Conservation (phyloP, 2,888 invertebrate species). For the Diarsia mendica region DNA sequence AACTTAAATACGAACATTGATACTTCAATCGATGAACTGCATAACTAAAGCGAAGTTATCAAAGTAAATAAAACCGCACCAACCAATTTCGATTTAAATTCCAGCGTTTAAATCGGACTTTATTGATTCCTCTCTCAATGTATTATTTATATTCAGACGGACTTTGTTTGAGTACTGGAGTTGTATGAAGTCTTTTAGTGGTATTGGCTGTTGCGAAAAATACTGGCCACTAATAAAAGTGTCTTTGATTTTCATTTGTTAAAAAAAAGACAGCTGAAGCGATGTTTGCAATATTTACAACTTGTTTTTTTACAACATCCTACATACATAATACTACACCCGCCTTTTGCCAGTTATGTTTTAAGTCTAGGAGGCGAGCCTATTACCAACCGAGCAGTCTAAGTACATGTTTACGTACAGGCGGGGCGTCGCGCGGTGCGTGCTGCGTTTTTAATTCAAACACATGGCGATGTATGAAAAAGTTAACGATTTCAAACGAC, state of each 20-base stretch:
- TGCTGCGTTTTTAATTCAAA: too few species aligned
- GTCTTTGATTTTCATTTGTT: neutral
- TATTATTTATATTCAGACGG: constrained; percentile 3
- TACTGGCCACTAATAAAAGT: neutral
- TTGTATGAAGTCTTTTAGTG: neutral
- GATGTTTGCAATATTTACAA: too few species aligned
- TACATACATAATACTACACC: too few species aligned
- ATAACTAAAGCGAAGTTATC: constrained; percentile 22
- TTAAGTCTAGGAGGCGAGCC: too few species aligned
- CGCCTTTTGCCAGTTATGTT: too few species aligned
- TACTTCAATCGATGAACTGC: constrained; percentile 8
- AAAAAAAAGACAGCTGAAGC: too few species aligned
- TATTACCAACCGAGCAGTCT: too few species aligned
- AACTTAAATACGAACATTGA: constrained; percentile 3
- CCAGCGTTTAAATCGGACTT: neutral
- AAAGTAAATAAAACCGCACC: constrained; percentile 30
- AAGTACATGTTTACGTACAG: too few species aligned
- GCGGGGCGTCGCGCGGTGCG: too few species aligned
- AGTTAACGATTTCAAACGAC: too few species aligned
- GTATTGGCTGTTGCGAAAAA: constrained; percentile 2
- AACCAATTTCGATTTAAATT: constrained; percentile 41
- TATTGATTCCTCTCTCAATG: neutral
- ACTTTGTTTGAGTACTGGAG: neutral
- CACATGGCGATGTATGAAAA: too few species aligned
- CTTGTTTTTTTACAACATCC: too few species aligned